Evolutionary conservation across 2,797 vertebrate species (phyloP), one percentile per base, ranked within the genome.

Genomic region (Tachyglossus aculeatus): DNA sequence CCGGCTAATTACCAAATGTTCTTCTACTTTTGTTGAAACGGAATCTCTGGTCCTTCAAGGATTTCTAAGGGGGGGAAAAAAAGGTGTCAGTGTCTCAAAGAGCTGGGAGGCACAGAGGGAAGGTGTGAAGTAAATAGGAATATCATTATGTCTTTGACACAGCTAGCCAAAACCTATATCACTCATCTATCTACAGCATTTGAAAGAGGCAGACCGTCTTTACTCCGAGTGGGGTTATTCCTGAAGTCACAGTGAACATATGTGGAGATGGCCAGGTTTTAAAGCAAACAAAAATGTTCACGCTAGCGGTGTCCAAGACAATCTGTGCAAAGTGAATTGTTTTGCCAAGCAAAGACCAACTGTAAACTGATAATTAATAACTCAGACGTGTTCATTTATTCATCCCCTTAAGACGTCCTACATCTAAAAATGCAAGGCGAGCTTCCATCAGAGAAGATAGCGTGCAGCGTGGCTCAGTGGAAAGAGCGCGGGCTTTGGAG

Each of bases 281-380:
- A 82, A 82, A 84, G 75, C 66, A 88, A 86, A 85, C 80, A 86
- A 74, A 90, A 90, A 90, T 84, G 81, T 88, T 90, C 86, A 43
- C 77, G 83, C 68, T 81, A 72, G 75, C 82, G 81, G 64, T 86
- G 72, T 81, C 74, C 67, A 74, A 80, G 81, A 85, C 43, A 84
- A 69, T 81, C 86, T 83, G 86, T 79, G 81, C 71, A 87, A 84
- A 82, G 57, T 70, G 86, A 89, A 71, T 87, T 90, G 78, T 89
- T 86, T 86, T 91, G 83, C 84, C 82, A 90, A 89, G 86, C 77
- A 66, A 84, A 84, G 89, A 86, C 80, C 77, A 88, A 77, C 78
- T 85, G 71, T 80, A 89, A 86, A 81, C 78, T 81, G 64, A 87
- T 80, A 85, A 82, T 82, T 82, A 89, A 84, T 81, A 82, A 76